Percentiles rank a stretch among this genome's conserved stretches.
These are phyloP conservation scores for Spinus pinus DNA, from an alignment of 2,797 vertebrate genomes.

Conservation along the genomic window DNA sequence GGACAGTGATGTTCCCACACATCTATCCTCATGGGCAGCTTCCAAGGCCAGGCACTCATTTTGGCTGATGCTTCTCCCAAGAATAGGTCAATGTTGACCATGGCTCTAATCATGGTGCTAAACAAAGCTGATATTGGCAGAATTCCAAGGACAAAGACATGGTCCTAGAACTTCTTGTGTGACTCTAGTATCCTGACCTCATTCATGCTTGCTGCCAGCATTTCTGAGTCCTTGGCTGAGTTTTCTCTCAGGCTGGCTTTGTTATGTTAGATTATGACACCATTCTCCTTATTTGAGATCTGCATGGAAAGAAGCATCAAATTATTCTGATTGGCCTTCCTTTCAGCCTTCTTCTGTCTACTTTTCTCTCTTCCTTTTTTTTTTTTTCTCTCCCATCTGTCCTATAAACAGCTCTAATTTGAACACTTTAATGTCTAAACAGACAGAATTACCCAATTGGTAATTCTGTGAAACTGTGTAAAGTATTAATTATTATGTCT, in stretches of 20 bases:
- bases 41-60: rapidly evolving
- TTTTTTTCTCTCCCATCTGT: neutral
- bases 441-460: neutral
- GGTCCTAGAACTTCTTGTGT: neutral
- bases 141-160: neutral
- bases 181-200: neutral
- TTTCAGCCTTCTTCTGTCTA: neutral
- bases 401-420: neutral
- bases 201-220: rapidly evolving
- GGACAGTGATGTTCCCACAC: neutral
- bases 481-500: neutral
- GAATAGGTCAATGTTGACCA: rapidly evolving
- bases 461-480: neutral
- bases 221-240: neutral
- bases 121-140: neutral
- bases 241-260: neutral
- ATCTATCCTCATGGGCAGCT: rapidly evolving
- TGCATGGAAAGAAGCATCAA: neutral
- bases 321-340: rapidly evolving
- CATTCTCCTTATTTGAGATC: neutral
- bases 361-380: neutral
- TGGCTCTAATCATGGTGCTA: rapidly evolving
- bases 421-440: neutral
- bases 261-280: neutral
- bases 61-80: neutral